Evolutionary conservation across 2,888 invertebrate species (phyloP).

Genomic region (Brenthis hecate): DNA sequence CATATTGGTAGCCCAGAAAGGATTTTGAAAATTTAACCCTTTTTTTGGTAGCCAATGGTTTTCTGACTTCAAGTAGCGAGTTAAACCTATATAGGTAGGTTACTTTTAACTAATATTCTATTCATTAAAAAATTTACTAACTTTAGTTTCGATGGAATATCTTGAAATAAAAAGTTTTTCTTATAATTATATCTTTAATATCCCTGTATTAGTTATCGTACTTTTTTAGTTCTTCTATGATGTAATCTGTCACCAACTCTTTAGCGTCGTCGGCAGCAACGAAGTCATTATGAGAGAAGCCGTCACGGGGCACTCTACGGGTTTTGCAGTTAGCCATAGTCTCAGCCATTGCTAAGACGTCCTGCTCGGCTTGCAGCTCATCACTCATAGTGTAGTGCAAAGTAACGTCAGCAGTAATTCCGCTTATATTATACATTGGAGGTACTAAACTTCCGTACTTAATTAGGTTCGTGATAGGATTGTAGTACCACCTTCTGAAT

Average conservation of each 20-base stretch:
- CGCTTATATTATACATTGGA: conserved; percentile 42
- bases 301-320: conserved; percentile 39
- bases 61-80: too few relatives aligned
- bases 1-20: too few relatives aligned
- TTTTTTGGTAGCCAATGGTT: too few relatives aligned
- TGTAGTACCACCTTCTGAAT: conserved; percentile 46
- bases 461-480: conserved; percentile 37
- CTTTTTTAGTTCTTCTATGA: conserved; percentile 40
- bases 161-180: too few relatives aligned
- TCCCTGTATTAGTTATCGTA: conserved; percentile 12
- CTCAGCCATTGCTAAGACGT: conserved; percentile 43
- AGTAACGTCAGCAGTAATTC: conserved; percentile 39
- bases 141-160: too few relatives aligned
- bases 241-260: conserved; percentile 40
- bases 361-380: conserved; percentile 40
- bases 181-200: too few relatives aligned
- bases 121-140: too few relatives aligned
- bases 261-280: conserved; percentile 38
- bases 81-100: too few relatives aligned
- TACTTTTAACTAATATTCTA: too few relatives aligned
- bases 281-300: conserved; percentile 44
- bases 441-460: conserved; percentile 39
- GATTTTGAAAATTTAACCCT: too few relatives aligned
- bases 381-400: conserved; percentile 46
- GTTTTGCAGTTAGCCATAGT: conserved; percentile 40